A percentile compares a stretch with the other conserved stretches of the same genome.
Evolutionary conservation across 2,113 vertebrate species (phyloP).

Genomic region (Manacus vitellinus): DNA sequence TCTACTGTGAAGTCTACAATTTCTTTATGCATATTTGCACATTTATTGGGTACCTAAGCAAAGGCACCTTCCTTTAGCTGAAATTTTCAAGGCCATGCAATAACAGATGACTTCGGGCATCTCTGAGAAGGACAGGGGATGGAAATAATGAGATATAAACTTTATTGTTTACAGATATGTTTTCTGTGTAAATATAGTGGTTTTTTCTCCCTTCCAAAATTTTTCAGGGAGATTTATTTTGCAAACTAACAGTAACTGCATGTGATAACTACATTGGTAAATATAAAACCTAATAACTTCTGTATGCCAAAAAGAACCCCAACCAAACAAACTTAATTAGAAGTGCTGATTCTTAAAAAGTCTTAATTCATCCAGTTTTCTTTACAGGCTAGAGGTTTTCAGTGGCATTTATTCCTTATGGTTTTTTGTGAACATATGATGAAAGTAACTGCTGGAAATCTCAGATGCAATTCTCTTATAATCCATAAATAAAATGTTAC

Average conservation of each 20-base stretch:
- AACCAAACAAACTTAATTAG: not conserved
- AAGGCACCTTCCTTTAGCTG: not conserved
- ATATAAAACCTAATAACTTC: not conserved
- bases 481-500: not conserved
- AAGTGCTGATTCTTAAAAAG: not conserved
- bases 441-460: not conserved
- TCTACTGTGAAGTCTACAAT: not conserved
- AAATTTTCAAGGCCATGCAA: not conserved
- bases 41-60: not conserved
- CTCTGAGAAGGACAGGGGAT: not conserved
- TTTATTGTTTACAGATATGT: not conserved
- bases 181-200: not conserved
- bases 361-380: not conserved
- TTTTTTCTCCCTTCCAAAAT: not conserved
- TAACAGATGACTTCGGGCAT: not conserved
- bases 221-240: not conserved
- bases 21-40: not conserved
- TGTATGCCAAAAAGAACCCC: not conserved
- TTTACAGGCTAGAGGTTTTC: not conserved
- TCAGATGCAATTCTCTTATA: not conserved
- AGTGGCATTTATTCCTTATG: not conserved
- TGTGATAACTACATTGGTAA: not conserved
- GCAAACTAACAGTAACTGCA: not conserved
- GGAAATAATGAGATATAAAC: not conserved
- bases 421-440: not conserved